Evolutionary conservation across 2,113 vertebrate genomes (phyloP), one percentile per base, ranked within the genome.

Genomic region (Platanista minor): DNA sequence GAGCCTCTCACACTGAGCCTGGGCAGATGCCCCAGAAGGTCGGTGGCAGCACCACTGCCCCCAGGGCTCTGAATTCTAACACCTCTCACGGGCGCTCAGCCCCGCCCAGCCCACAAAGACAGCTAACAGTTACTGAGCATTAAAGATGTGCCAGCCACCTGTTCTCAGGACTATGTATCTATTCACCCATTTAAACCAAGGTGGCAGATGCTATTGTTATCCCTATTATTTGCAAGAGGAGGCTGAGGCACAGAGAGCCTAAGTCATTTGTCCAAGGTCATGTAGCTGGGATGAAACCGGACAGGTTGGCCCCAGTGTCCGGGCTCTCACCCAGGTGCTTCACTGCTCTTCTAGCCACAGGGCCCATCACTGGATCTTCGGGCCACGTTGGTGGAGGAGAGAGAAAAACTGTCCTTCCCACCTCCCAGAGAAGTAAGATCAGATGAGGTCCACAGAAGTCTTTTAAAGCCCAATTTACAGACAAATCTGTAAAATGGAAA

Each of bases 81-180:
- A 13, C 4, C 5, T 9, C 36, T 78, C 12, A 43, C 43, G 17
- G 29, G 33, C 0, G 27, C 72, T 62, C 57, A 46, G 59, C 43
- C 52, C n/a, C 10, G 46, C 69, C 29, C 11, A 33, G 15, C 7
- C 25, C 23, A 21, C 2, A 6, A 31, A 0, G 46, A 52, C 9
- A 59, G 33, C 39, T 72, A 33, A 67, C n/a, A 33, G n/a, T 12
- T 54, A 33, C 23, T 3, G 25, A n/a, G 82, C 39, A n/a, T n/a
- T 9, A 31, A 49, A 71, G 46, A 54, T 6, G 14, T 8, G 23
- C n/a, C 33, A 52, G 33, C 39, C 0, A 0, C 39, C 46, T 25
- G 10, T 69, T 36, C 41, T 59, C 33, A 52, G 57, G 33, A 31
- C 21, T 25, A 9, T 31, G 29, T 36, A 5, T 39, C 33, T 25